phyloP scores from a whole-genome alignment of 2,113 vertebrate genomes.

The Lophotis ruficrista region DNA sequence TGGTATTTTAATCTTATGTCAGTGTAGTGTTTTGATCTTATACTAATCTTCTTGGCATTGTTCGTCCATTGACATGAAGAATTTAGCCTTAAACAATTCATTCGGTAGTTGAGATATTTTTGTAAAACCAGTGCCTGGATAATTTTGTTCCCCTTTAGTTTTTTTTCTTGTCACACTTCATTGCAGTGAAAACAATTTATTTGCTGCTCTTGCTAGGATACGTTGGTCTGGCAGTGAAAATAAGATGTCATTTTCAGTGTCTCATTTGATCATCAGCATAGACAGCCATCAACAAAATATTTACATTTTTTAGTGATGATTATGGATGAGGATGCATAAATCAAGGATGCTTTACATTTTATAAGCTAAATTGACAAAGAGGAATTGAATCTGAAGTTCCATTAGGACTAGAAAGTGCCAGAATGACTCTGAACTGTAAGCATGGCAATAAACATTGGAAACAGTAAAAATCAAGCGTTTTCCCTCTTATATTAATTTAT shows the following conservation, averaged over 20 bases:
- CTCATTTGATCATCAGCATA: conserved; percentile 35
- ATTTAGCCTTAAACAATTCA: neutral
- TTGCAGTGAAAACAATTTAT: conserved; percentile 24
- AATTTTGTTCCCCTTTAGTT: neutral
- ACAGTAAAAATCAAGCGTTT: neutral
- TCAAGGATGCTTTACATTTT: conserved; percentile 21
- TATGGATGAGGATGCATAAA: conserved; percentile 56
- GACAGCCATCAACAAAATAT: conserved; percentile 61
- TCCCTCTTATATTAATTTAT: neutral
- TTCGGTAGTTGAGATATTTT: neutral
- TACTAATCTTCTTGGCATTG: neutral
- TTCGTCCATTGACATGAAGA: neutral
- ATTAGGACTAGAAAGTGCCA: neutral
- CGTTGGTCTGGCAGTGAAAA: neutral
- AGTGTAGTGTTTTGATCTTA: neutral
- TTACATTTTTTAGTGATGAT: conserved; percentile 46
- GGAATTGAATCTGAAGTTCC: neutral
- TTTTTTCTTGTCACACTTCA: conserved; percentile 16
- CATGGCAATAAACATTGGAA: neutral
- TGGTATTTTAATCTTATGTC: neutral
- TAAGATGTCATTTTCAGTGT: conserved; percentile 43
- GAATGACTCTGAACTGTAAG: neutral
- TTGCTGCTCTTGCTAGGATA: neutral
- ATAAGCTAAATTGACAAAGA: conserved; percentile 9
- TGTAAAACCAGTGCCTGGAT: neutral